These are phyloP conservation scores for Timandra comae DNA, from an alignment of 2,888 invertebrate species.

Conservation along the genomic window DNA sequence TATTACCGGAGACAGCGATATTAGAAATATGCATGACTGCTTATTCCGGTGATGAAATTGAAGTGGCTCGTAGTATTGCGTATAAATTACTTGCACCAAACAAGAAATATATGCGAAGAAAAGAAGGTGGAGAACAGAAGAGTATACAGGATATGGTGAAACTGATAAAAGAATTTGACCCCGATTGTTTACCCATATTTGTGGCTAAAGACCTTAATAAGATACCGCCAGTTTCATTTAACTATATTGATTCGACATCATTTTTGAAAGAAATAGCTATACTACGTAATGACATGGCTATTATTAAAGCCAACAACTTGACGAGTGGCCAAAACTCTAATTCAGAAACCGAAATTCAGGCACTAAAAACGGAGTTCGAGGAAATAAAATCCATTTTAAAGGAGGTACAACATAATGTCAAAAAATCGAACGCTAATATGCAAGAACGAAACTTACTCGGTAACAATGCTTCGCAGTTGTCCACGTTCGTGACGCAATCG, in stretches of 20 bases:
- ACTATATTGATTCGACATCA: slow-evolving; percentile 5
- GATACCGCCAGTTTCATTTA: too few relatives aligned
- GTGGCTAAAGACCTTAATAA: slow-evolving; percentile 3
- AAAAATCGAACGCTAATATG: background rate
- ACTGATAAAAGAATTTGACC: too few relatives aligned
- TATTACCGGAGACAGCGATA: slow-evolving; percentile 4
- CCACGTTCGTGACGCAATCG: background rate
- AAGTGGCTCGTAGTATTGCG: background rate
- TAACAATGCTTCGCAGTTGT: background rate
- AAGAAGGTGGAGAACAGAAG: too few relatives aligned
- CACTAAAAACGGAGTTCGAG: background rate
- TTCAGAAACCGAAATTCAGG: background rate
- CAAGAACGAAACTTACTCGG: background rate
- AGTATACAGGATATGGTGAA: slow-evolving; percentile 6
- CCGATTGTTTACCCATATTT: slow-evolving; percentile 4
- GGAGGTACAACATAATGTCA: background rate
- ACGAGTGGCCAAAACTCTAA: background rate
- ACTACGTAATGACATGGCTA: background rate
- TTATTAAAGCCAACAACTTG: background rate
- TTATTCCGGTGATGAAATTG: slow-evolving; percentile 4
- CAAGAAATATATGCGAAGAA: slow-evolving; percentile 3
- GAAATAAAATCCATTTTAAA: background rate
- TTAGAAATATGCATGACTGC: slow-evolving; percentile 7
- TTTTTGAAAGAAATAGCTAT: slow-evolving; percentile 9
- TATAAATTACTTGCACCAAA: slow-evolving; percentile 3